Evolutionary conservation across 2,113 vertebrate species (phyloP).

Genomic region (Thamnophis sirtalis): DNA sequence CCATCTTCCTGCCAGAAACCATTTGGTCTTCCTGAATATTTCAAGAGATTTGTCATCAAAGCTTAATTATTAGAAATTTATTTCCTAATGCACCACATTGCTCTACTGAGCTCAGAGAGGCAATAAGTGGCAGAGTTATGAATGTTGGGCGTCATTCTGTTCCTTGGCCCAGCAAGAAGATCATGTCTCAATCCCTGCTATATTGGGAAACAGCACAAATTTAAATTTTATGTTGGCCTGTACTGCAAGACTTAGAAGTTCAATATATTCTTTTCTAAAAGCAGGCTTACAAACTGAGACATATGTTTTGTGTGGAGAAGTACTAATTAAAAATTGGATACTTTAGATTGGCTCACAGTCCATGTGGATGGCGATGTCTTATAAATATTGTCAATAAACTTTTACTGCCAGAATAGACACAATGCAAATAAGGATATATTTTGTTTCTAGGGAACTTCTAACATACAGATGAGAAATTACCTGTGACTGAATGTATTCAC

Average conservation of each 20-base stretch:
- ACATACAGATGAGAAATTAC: neutral
- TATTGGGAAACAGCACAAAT: neutral
- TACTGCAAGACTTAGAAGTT: neutral
- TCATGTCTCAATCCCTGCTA: neutral
- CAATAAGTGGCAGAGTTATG: slow-evolving; percentile 1
- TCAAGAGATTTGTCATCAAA: slow-evolving; percentile 18
- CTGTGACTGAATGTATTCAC: neutral
- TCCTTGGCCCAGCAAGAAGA: accelerated
- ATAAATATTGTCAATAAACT: neutral
- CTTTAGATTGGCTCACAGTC: neutral
- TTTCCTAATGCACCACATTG: neutral
- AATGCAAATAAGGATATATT: neutral
- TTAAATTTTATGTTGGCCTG: neutral
- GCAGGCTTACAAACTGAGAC: neutral
- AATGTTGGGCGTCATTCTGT: neutral
- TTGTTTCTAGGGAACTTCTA: neutral
- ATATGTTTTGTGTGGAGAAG: neutral
- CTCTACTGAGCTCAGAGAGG: neutral
- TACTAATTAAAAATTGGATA: neutral
- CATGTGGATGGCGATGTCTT: neutral
- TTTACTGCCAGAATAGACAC: neutral
- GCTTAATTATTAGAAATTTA: neutral
- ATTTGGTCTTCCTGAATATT: neutral
- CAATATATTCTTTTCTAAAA: neutral
- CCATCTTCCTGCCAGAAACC: slow-evolving; percentile 10